Conservation (phyloP, 2,888 invertebrate genomes). For the Stegophylla sp. region DNA sequence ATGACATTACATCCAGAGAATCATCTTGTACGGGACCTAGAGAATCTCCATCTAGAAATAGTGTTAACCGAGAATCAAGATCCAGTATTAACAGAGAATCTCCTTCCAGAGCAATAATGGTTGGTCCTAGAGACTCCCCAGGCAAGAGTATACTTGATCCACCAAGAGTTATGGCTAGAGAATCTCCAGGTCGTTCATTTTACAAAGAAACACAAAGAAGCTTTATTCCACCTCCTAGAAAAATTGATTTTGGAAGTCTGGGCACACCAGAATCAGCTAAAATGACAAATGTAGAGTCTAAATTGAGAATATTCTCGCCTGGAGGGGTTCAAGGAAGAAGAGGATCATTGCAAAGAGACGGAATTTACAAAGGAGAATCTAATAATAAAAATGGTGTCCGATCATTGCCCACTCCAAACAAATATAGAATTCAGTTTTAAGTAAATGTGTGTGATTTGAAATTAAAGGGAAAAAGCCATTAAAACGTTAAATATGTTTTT, state of each 20-base stretch:
- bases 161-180: constrained; percentile 65
- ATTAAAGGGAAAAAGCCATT: neutral
- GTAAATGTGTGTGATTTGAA: constrained; percentile 64
- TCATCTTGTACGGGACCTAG: constrained; percentile 43
- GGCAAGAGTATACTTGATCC: constrained; percentile 64
- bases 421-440: constrained; percentile 79
- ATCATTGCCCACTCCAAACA: constrained; percentile 69
- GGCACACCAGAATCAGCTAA: constrained; percentile 59
- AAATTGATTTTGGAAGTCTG: constrained; percentile 62
- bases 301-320: constrained; percentile 62
- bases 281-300: constrained; percentile 61
- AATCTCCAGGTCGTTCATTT: constrained; percentile 54
- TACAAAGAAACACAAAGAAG: constrained; percentile 61
- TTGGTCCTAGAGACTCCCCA: constrained; percentile 59
- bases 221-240: constrained; percentile 66
- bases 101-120: constrained; percentile 31
- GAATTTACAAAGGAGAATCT: constrained; percentile 61
- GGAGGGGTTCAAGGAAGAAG: constrained; percentile 61
- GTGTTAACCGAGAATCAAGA: constrained; percentile 50
- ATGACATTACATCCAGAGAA: constrained; percentile 47
- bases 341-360: constrained; percentile 62
- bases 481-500: neutral
- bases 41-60: constrained; percentile 45
- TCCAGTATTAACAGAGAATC: constrained; percentile 49
- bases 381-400: constrained; percentile 61